Evolutionary conservation across 2,113 vertebrate species (phyloP).

Genomic region (Peromyscus californicus): DNA sequence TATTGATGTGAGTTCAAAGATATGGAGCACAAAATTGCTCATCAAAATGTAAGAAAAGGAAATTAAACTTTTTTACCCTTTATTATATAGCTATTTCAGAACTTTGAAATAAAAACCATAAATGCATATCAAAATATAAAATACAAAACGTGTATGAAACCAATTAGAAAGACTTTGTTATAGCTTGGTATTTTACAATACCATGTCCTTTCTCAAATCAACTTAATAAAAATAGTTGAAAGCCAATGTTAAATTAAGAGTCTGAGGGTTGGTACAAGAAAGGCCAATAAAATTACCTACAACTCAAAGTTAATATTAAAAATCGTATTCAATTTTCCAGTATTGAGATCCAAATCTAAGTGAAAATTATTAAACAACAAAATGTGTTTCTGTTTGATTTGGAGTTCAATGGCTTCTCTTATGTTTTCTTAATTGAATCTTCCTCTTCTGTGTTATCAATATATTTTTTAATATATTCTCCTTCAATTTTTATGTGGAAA

Average conservation of each 20-base stretch:
- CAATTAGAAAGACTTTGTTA: constrained; percentile 30
- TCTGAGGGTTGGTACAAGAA: constrained; percentile 17
- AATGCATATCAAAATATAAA: constrained; percentile 22
- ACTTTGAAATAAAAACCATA: constrained; percentile 17
- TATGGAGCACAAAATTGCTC: neutral
- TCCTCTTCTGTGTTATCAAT: constrained; percentile 1
- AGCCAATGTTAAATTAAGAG: constrained; percentile 45
- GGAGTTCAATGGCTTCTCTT: neutral
- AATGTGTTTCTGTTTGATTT: constrained; percentile 28
- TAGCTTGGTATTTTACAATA: constrained; percentile 1
- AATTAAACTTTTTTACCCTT: neutral
- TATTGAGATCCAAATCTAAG: constrained; percentile 3
- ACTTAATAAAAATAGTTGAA: constrained; percentile 44
- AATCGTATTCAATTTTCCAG: neutral
- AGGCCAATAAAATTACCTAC: constrained; percentile 15
- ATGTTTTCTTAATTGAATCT: constrained; percentile 52
- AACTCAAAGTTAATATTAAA: constrained; percentile 53
- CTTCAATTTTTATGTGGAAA: constrained; percentile 8
- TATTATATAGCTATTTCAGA: neutral
- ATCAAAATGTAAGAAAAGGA: neutral
- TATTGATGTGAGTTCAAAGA: neutral
- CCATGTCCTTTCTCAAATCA: constrained; percentile 12
- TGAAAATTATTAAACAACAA: constrained; percentile 55
- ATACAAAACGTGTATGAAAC: constrained; percentile 8
- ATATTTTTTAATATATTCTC: constrained; percentile 26